phyloP scores from a whole-genome alignment of 2,888 invertebrate genomes.

The Syritta pipiens region DNA sequence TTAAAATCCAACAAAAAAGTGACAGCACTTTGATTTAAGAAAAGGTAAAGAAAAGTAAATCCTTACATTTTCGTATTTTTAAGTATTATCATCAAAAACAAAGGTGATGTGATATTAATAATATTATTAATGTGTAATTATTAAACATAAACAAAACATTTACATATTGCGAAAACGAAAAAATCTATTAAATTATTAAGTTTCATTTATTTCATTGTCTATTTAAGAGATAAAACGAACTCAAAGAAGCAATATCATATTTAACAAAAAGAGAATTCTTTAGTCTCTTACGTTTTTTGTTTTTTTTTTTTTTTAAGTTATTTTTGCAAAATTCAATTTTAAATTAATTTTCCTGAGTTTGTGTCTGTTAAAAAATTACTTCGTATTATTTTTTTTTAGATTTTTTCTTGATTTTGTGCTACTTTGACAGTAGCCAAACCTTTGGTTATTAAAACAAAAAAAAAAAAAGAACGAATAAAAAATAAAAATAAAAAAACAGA shows the following conservation, averaged over 20 bases:
- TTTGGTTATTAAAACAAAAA: constrained; percentile 12
- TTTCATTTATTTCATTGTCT: constrained; percentile 64
- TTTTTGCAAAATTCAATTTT: constrained; percentile 40
- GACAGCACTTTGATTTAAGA: constrained; percentile 47
- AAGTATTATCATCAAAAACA: constrained; percentile 75
- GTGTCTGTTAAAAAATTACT: constrained; percentile 36
- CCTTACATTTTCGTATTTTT: constrained; percentile 69
- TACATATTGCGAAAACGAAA: constrained; percentile 63
- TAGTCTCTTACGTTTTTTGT: constrained; percentile 45
- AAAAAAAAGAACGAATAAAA: constrained; percentile 8
- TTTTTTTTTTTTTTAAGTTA: constrained; percentile 45
- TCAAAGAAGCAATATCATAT: constrained; percentile 70
- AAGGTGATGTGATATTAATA: constrained; percentile 79
- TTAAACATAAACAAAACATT: constrained; percentile 69
- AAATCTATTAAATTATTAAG: constrained; percentile 67
- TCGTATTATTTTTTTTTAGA: constrained; percentile 62
- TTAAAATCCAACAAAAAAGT: constrained; percentile 49
- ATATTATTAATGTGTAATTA: constrained; percentile 72
- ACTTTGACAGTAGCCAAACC: constrained; percentile 55
- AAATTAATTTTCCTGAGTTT: constrained; percentile 53
- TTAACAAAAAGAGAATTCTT: constrained; percentile 57
- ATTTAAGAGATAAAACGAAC: constrained; percentile 44
- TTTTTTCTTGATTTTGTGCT: constrained; percentile 58
- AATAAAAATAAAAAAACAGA: constrained; percentile 41
- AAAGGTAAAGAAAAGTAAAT: constrained; percentile 64